Evolutionary conservation across 2,113 vertebrate species (phyloP), one percentile per base, ranked within the genome.

Genomic region (Ivindomyrus marchei): DNA sequence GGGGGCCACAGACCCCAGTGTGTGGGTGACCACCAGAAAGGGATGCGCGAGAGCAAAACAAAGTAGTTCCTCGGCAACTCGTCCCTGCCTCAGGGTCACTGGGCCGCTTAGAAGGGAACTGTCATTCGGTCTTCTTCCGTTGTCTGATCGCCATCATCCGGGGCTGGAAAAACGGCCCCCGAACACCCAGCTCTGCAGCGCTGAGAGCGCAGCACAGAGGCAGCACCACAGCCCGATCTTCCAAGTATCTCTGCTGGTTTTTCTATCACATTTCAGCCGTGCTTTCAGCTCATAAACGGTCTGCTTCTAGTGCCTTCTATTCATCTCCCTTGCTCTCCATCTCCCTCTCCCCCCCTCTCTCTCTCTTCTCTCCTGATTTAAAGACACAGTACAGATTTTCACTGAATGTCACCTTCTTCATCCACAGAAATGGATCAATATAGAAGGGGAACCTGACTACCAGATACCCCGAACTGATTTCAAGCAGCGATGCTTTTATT

Each of bases 231-330:
- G 46, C 24, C 45, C 4, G 56, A 88, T 83, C 87, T 52, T 74
- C 50, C 80, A 89, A 89, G 80, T 83, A 87, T 85, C 90, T 89
- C 52, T 85, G 46, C 58, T 89, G 77, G 58, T 89, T 89, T 89
- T 53, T 62, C 90, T 85, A 77, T 89, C 88, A 89, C 90, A 77
- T 56, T 39, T 62, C 39, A 56, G 45, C 90, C 39, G 50, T 70
- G 90, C 56, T 89, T 91, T 91, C 90, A 31, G 90, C 53, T 89
- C 88, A 45, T 86, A 86, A 86, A 85, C 52, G 88, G 45, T 91
- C 70, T 70, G 88, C 52, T 91, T 91, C 90, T 89, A 91, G 90
- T 56, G 47, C 83, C 89, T 91, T 91, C 90, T 91, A 86, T 91
- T 83, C 70, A 88, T 88, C 87, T 66, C 53, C 53, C 87, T 88